Evolutionary conservation across 2,888 invertebrate genomes (phyloP), one percentile per base, ranked within the genome.

Genomic region (Tineola bisselliella): DNA sequence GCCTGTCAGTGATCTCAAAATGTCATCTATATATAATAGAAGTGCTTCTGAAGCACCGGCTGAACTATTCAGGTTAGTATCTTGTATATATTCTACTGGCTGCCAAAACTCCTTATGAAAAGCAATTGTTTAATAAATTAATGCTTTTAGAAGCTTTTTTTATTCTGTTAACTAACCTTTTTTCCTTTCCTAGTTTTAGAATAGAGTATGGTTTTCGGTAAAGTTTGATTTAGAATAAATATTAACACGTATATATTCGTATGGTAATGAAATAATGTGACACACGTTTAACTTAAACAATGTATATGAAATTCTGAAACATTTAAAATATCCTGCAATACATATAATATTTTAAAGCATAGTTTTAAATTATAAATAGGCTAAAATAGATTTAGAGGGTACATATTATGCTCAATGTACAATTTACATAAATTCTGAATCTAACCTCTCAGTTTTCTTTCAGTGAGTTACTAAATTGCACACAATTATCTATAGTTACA

Each of bases 1-100:
- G 71, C 92, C 94, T 70, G 90, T 92, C 73, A 92, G 91, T 77
- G 95, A 95, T 87, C 92, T 95, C 79, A 95, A 95, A 88, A 92
- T 93, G 88, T 92, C 93, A 70, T 93, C 94, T 80, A 96, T 96
- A 79, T 96, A 96, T 86, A 96, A 96, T 82, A 90, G 90, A 77
- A 92, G 89, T 84, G 90, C 90, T 69, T 90, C 93, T 60, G 94
- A 94, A 83, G 93, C 94, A 77, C 94, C 94, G 61, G 94, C 94
- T 69, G 94, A 94, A 89, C 88, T 93, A 69, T 92, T 92, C 88
- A 90, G 90, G 90, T 87, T 81, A 77, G 87, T 87, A n/a, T 17
- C 8, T 17, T 38, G 10, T 38, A 10, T 38, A 38, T 38, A 38
- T 38, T 12, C 3, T 38, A 38, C 10, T 6, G 10, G 10, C n/a